Conservation (phyloP, 2,888 invertebrate species). For the Rugalucina vietnamica region DNA sequence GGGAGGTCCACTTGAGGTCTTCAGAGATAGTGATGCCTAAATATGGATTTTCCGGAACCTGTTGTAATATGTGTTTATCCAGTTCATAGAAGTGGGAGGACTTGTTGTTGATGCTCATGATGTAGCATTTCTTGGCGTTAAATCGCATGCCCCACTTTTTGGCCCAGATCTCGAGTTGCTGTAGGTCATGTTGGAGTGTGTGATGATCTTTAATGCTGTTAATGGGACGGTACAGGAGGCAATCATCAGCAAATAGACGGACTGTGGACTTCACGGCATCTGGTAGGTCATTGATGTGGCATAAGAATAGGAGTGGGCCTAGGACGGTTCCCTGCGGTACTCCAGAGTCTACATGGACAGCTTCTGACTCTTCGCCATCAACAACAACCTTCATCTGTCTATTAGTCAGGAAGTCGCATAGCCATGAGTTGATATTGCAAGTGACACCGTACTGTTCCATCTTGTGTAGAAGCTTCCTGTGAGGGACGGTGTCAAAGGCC, state of each 20-base stretch:
- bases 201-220: neutral
- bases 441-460: constrained; percentile 43
- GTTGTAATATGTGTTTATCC: constrained; percentile 12
- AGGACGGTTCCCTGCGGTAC: constrained; percentile 34
- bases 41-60: constrained; percentile 33
- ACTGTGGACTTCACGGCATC: constrained; percentile 32
- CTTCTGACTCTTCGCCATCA: constrained; percentile 27
- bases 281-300: constrained; percentile 35
- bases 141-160: constrained; percentile 48
- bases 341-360: constrained; percentile 27
- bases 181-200: constrained; percentile 13
- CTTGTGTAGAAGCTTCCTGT: constrained; percentile 43
- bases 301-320: constrained; percentile 22
- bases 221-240: constrained; percentile 25
- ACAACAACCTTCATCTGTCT: constrained; percentile 22
- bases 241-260: constrained; percentile 37
- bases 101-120: constrained; percentile 35
- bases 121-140: constrained; percentile 49
- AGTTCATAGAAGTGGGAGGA: constrained; percentile 31
- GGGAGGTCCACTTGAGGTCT: constrained; percentile 24
- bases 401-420: constrained; percentile 36
- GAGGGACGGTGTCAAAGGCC: constrained; percentile 51
- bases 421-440: constrained; percentile 32
- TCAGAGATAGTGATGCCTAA: constrained; percentile 28
- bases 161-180: constrained; percentile 44